Conservation (phyloP, 2,888 invertebrate genomes). For the Tridacna gigas region DNA sequence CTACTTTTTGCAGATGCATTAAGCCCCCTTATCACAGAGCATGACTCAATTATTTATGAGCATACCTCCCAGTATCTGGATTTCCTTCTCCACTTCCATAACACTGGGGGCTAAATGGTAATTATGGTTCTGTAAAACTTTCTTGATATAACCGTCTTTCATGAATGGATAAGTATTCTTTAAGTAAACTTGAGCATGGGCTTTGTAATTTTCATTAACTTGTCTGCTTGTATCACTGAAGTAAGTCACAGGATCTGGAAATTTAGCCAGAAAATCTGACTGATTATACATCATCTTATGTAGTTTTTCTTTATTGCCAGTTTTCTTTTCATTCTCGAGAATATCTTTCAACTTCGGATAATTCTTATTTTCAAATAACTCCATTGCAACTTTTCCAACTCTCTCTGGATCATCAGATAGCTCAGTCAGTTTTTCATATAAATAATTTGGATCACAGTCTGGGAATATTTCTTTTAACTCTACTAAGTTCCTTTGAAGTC, state of each 20-base stretch:
- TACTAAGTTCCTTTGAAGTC: slow-evolving; percentile 73
- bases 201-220: slow-evolving; percentile 74
- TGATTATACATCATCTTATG: slow-evolving; percentile 70
- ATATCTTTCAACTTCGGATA: slow-evolving; percentile 78
- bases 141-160: slow-evolving; percentile 71
- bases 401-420: slow-evolving; percentile 66
- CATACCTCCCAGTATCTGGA: slow-evolving; percentile 6
- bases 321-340: slow-evolving; percentile 67
- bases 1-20: no score
- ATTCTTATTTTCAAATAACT: slow-evolving; percentile 74
- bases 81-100: slow-evolving; percentile 61
- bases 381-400: slow-evolving; percentile 72
- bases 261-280: slow-evolving; percentile 77
- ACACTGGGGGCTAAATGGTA: slow-evolving; percentile 72
- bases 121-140: slow-evolving; percentile 69
- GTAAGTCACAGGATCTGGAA: slow-evolving; percentile 76
- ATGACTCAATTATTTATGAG: neutral
- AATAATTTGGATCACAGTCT: slow-evolving; percentile 81
- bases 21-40: no score
- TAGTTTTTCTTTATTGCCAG: slow-evolving; percentile 62
- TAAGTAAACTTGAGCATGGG: slow-evolving; percentile 71
- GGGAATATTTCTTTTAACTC: slow-evolving; percentile 77
- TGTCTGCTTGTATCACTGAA: slow-evolving; percentile 73
- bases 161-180: slow-evolving; percentile 74
- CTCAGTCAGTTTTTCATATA: slow-evolving; percentile 74